Base-by-base conservation (phyloP, 2,113 vertebrate species). In the Pluvialis apricaria region DNA sequence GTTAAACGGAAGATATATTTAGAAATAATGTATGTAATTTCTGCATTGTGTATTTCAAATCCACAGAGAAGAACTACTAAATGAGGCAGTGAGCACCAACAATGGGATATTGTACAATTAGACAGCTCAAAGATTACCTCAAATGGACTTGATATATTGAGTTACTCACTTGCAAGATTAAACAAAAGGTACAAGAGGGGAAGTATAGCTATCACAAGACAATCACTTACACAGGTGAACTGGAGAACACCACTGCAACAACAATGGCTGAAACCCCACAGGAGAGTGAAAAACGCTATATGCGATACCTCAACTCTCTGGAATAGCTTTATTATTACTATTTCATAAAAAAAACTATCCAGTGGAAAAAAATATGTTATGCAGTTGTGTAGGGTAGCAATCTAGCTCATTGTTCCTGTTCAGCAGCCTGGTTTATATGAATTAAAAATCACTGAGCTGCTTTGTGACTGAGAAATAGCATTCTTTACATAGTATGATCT, bases 1-100 rank as follows among this genome's bases (percentile, higher is more conserved):
- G 62, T 45, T 92, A 92, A 92, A 82, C 1, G 40, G 65, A 94
- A 94, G 51, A 94, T 77, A 70, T 66, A 94, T 95, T 96, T 88
- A 80, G 79, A 90, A 97, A 90, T 88, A 95, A 88, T 77, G 13
- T 45, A 64, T 51, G 22, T 47, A 70, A 85, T 77, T 94, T 94
- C 66, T 92, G 51, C 51, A 52, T 77, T 89, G 34, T 77, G 62
- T 38, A 77, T 92, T 97, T 91, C 66, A 92, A 95, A 85, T 62
- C 95, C 62, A 36, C 10, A 49, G 81, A 91, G 77, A 64, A 90
- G 85, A 91, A 60, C 24, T 94, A 69, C 38, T 64, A 92, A 92
- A 95, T 77, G 86, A 95, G n/a, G 32, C 42, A 62, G 54, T 66
- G 58, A 90, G 71, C 24, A 38, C 34, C 58, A 82, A 29, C 25